Base-by-base conservation (phyloP, 30 jellyfish, hydroid and myxozoan species). In the Catostylus mosaicus region DNA sequence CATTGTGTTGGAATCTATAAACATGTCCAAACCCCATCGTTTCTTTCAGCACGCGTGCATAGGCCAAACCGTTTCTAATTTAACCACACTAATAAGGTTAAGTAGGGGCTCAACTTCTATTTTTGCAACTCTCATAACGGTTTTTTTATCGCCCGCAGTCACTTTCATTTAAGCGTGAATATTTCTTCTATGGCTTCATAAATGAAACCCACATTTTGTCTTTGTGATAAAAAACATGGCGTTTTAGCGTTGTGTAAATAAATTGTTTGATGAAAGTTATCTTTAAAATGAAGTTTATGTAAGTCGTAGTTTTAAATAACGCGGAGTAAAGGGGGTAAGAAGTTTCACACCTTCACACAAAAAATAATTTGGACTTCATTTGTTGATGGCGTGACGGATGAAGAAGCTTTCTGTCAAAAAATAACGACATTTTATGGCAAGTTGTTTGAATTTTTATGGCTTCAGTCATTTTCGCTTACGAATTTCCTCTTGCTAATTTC, bases 11-110 rank as follows among this genome's bases (percentile, higher is more conserved):
- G 80, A 68, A 56, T 54, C 76, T 62, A 48, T 77, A 77, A 77
- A 77, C 88, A 77, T 77, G 59, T 60, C 48, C 77, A 47, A 31
- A 57, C 88, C 88, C 88, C 72, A 62, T 70, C 88, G 88, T 77
- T 36, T 38, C 43, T 77, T 77, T 54, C 88, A 77, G 59, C 71
- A 57, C 72, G 88, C 88, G 77, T 72, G 79, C 46, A 43, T 52
- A 68, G 80, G 80, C 80, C 80, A 68, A 68, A 64, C n/a, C 26
- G 38, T 6, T 59, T 59, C 36, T 19, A 22, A 59, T 23, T 24
- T 59, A 23, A 59, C 71, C 71, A 59, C 71, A 27, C 33, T 59
- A 59, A 59, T 59, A 24, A 59, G 71, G 71, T 59, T 59, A 59
- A 59, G 71, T 24, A 59, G 71, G 71, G 71, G 71, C 71, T 59